Conservation (phyloP, 2,888 invertebrate genomes). For the Altica lythri region DNA sequence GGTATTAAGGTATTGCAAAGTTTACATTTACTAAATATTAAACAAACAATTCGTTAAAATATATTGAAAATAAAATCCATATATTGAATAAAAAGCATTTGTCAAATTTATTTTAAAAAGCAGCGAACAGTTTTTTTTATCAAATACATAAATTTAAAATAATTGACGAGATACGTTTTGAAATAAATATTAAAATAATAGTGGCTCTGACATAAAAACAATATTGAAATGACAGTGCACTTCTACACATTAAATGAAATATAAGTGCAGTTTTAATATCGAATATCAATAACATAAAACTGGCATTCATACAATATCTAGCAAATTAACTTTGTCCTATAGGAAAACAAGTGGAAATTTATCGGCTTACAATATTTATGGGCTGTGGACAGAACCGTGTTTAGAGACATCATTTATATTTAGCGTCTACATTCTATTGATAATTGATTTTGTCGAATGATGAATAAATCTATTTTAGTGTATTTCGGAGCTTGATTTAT, state of each 20-base stretch:
- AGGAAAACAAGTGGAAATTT: conserved; percentile 39
- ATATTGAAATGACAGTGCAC: conserved; percentile 19
- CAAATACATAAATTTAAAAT: conserved; percentile 21
- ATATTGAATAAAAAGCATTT: neutral
- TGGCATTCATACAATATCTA: conserved; percentile 29
- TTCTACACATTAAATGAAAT: conserved; percentile 16
- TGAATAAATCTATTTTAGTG: conserved; percentile 39
- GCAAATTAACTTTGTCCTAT: conserved; percentile 38
- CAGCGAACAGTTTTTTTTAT: conserved; percentile 5
- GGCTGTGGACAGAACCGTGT: conserved; percentile 44
- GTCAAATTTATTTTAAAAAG: conserved; percentile 10
- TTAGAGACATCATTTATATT: conserved; percentile 46
- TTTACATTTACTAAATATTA: no score
- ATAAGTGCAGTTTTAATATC: conserved; percentile 15
- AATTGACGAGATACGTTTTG: conserved; percentile 19
- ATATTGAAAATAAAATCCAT: neutral
- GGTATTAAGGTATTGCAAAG: no score
- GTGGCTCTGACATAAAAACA: conserved; percentile 15
- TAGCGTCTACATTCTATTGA: conserved; percentile 40
- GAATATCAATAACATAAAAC: conserved; percentile 15
- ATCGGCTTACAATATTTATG: conserved; percentile 43
- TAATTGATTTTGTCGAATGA: conserved; percentile 45
- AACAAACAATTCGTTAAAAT: no score
- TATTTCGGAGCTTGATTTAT: conserved; percentile 38
- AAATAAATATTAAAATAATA: conserved; percentile 20